Evolutionary conservation across 2,888 invertebrate genomes (phyloP), one percentile per base, ranked within the genome.

Genomic region (Lingula anatina): DNA sequence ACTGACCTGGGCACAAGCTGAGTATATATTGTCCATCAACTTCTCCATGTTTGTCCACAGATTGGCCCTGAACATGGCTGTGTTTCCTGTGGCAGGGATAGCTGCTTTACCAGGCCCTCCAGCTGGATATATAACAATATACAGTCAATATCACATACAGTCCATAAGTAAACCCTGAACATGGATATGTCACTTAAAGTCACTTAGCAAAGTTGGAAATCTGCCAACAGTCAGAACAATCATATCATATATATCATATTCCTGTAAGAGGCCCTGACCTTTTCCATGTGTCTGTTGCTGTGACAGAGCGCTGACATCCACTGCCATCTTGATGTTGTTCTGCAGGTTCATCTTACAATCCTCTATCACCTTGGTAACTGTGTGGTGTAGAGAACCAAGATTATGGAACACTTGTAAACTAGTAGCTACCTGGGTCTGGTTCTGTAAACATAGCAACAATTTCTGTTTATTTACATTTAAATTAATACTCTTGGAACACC

Each of bases 11-110:
- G 71, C 69, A 64, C 76, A 77, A 15, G 72, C 57, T 15, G 69
- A 64, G 55, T 74, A 75, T 40, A 80, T 74, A 51, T 85, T 84
- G 68, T 88, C 87, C 70, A 92, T 88, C 7, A 90, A 78, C 76
- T 87, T 88, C 69, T 94, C 92, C 66, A 95, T 83, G 62, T 90
- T 90, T 53, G 86, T 85, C 93, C 94, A 95, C 4, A 95, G 82
- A 66, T 87, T 81, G 37, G 80, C 82, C 54, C 86, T 77, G 62
- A 86, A 70, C 45, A 83, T 79, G 25, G 82, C 80, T 7, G 81
- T 80, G 56, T 82, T 81, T 7, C 82, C 82, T 37, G 81, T 78
- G 1, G 81, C 77, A 5, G 83, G 83, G 64, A 83, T 78, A 31
- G 82, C 78, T 0, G 84, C 82, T 65, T 83, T 76, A 3, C 86